These are phyloP conservation scores for Drosophila tristis DNA, from an alignment of 1,140 invertebrate species.

Conservation along the genomic window DNA sequence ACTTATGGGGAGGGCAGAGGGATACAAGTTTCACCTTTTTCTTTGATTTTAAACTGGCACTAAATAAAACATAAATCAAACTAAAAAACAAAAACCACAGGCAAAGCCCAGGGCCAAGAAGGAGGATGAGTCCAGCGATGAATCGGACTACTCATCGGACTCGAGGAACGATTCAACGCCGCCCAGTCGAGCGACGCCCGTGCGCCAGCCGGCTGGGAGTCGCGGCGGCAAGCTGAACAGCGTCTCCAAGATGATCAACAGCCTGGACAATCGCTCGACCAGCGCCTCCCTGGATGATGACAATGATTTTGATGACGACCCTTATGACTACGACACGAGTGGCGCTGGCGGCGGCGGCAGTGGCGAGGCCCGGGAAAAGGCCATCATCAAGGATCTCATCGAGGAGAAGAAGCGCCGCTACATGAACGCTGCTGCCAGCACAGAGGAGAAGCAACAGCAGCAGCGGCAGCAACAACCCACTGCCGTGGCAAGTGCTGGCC, in stretches of 20 bases:
- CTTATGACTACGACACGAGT: slow-evolving; percentile 39
- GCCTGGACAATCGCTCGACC: slow-evolving; percentile 65
- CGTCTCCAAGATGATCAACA: slow-evolving; percentile 68
- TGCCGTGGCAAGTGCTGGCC: neutral
- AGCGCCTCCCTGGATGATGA: slow-evolving; percentile 76
- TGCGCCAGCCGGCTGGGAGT: slow-evolving; percentile 39
- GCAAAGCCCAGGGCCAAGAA: slow-evolving; percentile 51
- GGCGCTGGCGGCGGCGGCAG: slow-evolving; percentile 37
- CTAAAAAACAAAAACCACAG: slow-evolving; percentile 26
- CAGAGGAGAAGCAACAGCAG: too few species aligned
- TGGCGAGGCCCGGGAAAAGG: slow-evolving; percentile 37
- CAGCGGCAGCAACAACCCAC: too few species aligned
- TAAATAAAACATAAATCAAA: neutral
- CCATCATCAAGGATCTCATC: slow-evolving; percentile 54
- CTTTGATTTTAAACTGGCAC: neutral
- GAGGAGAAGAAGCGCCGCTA: slow-evolving; percentile 60
- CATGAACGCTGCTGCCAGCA: neutral
- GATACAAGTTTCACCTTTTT: neutral
- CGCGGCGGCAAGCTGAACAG: slow-evolving; percentile 34
- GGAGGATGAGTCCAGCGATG: slow-evolving; percentile 73
- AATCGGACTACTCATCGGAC: slow-evolving; percentile 77
- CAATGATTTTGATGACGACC: slow-evolving; percentile 63
- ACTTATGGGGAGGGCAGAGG: slow-evolving; percentile 1
- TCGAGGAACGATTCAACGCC: slow-evolving; percentile 63
- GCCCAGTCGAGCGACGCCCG: slow-evolving; percentile 32